These are phyloP conservation scores for Callorhinus ursinus DNA, from an alignment of 2,113 vertebrate species.

Conservation along the genomic window DNA sequence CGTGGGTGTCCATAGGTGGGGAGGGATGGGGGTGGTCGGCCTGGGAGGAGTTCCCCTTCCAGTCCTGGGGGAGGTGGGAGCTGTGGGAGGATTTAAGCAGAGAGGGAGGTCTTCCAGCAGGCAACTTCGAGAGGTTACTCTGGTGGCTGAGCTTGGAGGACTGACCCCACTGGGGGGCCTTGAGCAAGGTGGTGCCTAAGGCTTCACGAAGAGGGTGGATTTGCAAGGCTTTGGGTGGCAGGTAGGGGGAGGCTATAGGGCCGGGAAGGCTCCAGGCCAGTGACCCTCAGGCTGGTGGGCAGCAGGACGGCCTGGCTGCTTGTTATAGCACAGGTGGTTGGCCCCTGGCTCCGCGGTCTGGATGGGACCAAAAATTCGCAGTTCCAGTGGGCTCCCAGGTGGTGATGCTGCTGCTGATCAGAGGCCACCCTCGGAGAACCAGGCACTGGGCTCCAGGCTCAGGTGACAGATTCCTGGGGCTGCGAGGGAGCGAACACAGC, in stretches of 20 bases:
- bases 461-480: too few relatives aligned
- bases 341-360: not conserved
- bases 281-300: not conserved
- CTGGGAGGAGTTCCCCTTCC: fast-evolving
- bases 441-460: not conserved
- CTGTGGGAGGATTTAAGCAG: not conserved
- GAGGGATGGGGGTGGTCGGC: not conserved
- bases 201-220: not conserved
- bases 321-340: fast-evolving
- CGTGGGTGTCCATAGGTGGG: fast-evolving
- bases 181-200: not conserved
- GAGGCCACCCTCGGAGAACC: not conserved
- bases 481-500: too few relatives aligned
- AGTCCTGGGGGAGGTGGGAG: not conserved
- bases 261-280: not conserved
- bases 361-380: not conserved
- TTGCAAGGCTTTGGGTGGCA: not conserved
- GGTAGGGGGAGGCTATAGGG: not conserved
- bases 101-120: not conserved
- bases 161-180: fast-evolving
- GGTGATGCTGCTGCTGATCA: fast-evolving
- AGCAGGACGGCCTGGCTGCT: fast-evolving
- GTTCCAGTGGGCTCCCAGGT: not conserved
- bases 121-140: not conserved
- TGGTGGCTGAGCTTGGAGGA: not conserved